Evolutionary conservation across 2,797 vertebrate species (phyloP).

Genomic region (Peromyscus eremicus): DNA sequence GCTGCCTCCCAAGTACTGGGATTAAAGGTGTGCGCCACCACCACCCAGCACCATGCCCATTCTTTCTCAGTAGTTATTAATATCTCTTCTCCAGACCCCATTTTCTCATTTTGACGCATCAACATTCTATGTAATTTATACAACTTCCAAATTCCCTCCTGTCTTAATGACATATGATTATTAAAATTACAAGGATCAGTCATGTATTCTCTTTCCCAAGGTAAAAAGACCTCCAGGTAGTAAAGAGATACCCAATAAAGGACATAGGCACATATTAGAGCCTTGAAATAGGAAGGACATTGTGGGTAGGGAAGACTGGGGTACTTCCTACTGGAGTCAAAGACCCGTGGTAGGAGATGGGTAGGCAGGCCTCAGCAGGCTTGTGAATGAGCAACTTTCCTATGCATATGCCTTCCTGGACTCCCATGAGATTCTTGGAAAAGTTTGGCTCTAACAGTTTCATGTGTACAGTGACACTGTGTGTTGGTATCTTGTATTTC

Average conservation of each 20-base stretch:
- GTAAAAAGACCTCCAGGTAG: background rate
- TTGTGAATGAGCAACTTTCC: background rate
- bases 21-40: background rate
- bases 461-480: background rate
- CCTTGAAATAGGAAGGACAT: background rate
- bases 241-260: background rate
- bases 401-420: background rate
- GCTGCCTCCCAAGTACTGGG: background rate
- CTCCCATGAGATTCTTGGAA: background rate
- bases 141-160: background rate
- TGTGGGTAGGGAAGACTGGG: background rate
- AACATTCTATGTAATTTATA: background rate
- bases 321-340: background rate
- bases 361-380: background rate
- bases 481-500: conserved; percentile 6
- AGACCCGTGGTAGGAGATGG: background rate
- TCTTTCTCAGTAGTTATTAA: background rate
- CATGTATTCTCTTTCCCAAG: conserved; percentile 11
- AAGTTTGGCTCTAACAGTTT: background rate
- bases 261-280: background rate
- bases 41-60: background rate
- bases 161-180: background rate
- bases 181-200: background rate
- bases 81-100: background rate
- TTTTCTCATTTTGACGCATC: background rate